Evolutionary conservation across 2,888 invertebrate species (phyloP).

Genomic region (Polia nebulosa): DNA sequence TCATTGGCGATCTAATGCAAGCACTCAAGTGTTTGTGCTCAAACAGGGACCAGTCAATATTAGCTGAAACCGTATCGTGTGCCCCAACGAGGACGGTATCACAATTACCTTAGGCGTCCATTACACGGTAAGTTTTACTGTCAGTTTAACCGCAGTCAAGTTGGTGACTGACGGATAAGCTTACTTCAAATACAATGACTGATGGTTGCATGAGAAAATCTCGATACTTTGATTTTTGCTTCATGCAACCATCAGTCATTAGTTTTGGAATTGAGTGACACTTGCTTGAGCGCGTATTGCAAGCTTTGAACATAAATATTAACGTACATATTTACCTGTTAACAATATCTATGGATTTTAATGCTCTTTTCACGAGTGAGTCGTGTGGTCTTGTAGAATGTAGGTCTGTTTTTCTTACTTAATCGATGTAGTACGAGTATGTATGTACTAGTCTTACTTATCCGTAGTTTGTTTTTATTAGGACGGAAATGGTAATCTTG

Average conservation of each 20-base stretch:
- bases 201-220: too few species aligned
- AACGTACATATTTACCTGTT: constrained; percentile 40
- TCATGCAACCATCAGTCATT: too few species aligned
- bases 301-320: constrained; percentile 53
- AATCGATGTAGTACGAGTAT: neutral
- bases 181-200: too few species aligned
- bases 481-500: too few species aligned
- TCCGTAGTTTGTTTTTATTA: neutral
- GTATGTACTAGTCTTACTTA: neutral
- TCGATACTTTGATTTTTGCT: too few species aligned
- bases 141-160: too few species aligned
- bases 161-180: too few species aligned
- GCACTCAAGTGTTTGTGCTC: constrained; percentile 34
- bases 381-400: constrained; percentile 8
- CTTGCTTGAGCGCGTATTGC: too few species aligned
- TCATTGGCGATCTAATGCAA: constrained; percentile 46
- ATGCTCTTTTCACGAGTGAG: constrained; percentile 25
- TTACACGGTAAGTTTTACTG: too few species aligned
- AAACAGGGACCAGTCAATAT: constrained; percentile 48
- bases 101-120: constrained; percentile 63
- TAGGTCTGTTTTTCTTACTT: constrained; percentile 13
- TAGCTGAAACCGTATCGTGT: constrained; percentile 38
- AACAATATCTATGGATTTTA: constrained; percentile 41
- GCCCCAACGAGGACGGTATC: constrained; percentile 60
- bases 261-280: too few species aligned